These are phyloP conservation scores for Ciconia boyciana DNA, from an alignment of 2,113 vertebrate species.

Conservation along the genomic window DNA sequence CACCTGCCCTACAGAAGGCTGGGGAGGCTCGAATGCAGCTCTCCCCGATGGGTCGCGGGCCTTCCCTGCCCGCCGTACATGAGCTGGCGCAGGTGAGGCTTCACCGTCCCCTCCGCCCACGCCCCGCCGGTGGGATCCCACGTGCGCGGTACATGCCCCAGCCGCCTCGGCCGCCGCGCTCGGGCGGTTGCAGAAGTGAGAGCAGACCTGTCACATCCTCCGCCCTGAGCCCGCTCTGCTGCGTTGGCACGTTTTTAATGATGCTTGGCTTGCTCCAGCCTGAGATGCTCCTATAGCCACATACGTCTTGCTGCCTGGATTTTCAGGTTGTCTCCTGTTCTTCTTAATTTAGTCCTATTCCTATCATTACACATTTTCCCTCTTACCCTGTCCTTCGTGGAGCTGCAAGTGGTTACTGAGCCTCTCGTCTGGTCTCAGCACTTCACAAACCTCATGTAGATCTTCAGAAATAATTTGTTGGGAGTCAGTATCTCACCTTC, in stretches of 20 bases:
- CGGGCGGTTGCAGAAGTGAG: background rate
- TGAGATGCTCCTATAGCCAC: background rate
- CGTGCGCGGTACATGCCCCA: accelerated
- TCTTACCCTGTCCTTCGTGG: background rate
- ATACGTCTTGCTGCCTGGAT: background rate
- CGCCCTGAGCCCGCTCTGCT: background rate
- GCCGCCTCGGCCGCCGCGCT: accelerated
- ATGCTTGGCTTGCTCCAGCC: background rate
- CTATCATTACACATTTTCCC: background rate
- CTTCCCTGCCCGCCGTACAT: background rate
- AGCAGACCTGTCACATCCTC: background rate
- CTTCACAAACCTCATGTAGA: background rate
- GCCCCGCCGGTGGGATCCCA: accelerated
- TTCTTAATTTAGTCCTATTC: background rate
- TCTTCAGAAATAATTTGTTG: background rate
- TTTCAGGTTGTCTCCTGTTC: background rate
- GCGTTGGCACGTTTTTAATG: background rate
- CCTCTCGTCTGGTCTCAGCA: background rate
- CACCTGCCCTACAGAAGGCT: background rate
- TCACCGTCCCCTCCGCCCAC: background rate
- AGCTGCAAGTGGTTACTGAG: background rate
- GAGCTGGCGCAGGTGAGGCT: background rate
- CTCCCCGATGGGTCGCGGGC: accelerated
- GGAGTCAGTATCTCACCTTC: accelerated
- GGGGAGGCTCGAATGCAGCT: background rate